phyloP scores from a whole-genome alignment of 2,113 vertebrate species.

The Corythornis vintsioides region DNA sequence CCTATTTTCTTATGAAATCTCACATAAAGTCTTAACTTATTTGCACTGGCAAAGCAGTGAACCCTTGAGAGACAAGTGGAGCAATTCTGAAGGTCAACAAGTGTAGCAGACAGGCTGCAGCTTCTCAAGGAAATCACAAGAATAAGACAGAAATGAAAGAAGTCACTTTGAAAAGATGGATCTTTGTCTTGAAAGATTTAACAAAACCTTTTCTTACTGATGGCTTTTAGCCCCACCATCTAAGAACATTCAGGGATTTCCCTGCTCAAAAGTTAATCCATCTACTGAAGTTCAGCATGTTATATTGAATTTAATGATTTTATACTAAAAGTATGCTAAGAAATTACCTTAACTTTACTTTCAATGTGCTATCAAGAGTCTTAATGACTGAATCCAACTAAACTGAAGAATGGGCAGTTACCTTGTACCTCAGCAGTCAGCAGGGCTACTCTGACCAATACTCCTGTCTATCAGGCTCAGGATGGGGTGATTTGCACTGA shows the following conservation, averaged over 20 bases:
- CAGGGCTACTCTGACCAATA: background rate
- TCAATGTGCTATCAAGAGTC: background rate
- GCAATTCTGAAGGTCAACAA: background rate
- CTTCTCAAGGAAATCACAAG: background rate
- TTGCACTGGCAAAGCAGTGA: conserved; percentile 1
- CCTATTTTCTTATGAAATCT: background rate
- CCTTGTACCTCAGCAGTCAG: background rate
- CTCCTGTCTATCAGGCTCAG: background rate
- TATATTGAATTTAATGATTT: background rate
- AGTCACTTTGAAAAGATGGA: background rate
- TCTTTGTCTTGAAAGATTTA: background rate
- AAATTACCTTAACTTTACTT: background rate
- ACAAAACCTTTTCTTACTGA: background rate
- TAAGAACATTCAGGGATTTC: background rate
- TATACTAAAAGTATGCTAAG: background rate
- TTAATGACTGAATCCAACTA: background rate
- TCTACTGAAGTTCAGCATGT: background rate
- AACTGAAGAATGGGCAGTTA: background rate
- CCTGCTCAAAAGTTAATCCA: background rate
- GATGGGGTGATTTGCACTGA: background rate
- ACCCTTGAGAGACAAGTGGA: background rate
- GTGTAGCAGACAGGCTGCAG: background rate
- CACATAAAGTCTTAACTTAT: background rate
- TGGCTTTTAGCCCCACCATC: background rate
- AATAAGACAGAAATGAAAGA: background rate